phyloP scores from a whole-genome alignment of 2,797 vertebrate genomes.

The Lacerta viridis region DNA sequence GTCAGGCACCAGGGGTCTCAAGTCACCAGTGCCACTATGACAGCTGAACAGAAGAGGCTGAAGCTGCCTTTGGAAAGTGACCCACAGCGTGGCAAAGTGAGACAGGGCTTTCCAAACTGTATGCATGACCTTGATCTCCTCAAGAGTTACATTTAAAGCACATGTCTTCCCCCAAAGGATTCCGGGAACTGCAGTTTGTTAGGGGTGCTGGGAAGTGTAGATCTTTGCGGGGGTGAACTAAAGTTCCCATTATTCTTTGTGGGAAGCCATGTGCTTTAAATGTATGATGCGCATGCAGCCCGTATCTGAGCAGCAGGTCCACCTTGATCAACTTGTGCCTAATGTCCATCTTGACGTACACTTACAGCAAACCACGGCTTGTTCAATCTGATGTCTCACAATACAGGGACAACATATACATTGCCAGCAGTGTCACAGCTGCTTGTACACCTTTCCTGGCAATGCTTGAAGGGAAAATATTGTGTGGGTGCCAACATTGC shows the following conservation, averaged over 20 bases:
- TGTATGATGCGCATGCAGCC: too few relatives aligned
- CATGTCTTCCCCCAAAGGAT: not conserved
- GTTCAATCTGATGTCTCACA: not conserved
- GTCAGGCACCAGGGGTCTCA: not conserved
- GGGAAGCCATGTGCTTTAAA: too few relatives aligned
- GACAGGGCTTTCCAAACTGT: not conserved
- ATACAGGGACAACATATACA: not conserved
- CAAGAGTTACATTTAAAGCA: not conserved
- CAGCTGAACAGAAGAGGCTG: not conserved
- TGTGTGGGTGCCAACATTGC: not conserved
- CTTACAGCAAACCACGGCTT: not conserved
- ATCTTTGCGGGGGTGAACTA: too few relatives aligned
- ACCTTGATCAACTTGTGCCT: not conserved
- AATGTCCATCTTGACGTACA: not conserved
- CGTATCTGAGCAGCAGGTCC: not conserved
- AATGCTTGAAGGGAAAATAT: not conserved
- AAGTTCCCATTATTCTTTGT: too few relatives aligned
- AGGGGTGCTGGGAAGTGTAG: too few relatives aligned
- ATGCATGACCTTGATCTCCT: not conserved
- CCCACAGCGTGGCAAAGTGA: not conserved
- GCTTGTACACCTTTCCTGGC: not conserved
- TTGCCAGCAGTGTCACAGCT: not conserved
- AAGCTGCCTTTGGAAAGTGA: not conserved
- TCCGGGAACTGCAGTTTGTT: not conserved
- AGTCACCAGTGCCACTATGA: not conserved